Percentiles rank a stretch among this genome's conserved stretches.
phyloP scores from a whole-genome alignment of 2,888 invertebrate species.

The Pristionchus mayeri region DNA sequence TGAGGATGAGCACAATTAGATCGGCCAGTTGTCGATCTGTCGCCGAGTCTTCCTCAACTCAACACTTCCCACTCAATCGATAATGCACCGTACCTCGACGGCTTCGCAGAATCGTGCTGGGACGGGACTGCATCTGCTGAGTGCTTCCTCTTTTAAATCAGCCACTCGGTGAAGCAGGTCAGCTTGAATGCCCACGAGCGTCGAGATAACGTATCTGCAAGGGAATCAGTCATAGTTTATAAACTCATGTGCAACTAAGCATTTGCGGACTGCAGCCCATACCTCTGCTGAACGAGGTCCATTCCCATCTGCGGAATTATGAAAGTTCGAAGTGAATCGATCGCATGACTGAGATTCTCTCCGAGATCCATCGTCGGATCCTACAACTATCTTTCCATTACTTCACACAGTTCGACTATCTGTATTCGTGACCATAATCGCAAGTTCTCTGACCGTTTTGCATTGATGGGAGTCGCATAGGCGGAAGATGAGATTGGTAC shows the following conservation, averaged over 20 bases:
- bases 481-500: constrained; percentile 45
- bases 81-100: too few species aligned
- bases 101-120: not conserved
- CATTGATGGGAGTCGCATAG: constrained; percentile 17
- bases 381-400: too few species aligned
- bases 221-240: not conserved
- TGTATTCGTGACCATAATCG: not conserved
- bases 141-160: not conserved
- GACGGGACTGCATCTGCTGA: constrained; percentile 26
- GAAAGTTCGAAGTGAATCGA: constrained; percentile 16
- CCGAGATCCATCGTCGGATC: not conserved
- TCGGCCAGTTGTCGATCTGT: constrained; percentile 35
- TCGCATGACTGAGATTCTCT: constrained; percentile 32
- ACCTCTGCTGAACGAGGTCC: not conserved
- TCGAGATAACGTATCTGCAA: not conserved
- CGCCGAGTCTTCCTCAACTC: constrained; percentile 5
- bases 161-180: not conserved
- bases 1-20: constrained; percentile 10
- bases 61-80: not conserved
- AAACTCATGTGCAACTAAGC: not conserved
- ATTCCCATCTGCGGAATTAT: constrained; percentile 11
- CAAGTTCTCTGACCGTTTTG: not conserved
- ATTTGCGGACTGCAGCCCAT: not conserved
- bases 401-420: not conserved
- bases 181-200: not conserved